A percentile compares a stretch with the other conserved stretches of the same genome.
phyloP scores from a whole-genome alignment of 1,140 invertebrate species.

The Grapholita molesta region DNA sequence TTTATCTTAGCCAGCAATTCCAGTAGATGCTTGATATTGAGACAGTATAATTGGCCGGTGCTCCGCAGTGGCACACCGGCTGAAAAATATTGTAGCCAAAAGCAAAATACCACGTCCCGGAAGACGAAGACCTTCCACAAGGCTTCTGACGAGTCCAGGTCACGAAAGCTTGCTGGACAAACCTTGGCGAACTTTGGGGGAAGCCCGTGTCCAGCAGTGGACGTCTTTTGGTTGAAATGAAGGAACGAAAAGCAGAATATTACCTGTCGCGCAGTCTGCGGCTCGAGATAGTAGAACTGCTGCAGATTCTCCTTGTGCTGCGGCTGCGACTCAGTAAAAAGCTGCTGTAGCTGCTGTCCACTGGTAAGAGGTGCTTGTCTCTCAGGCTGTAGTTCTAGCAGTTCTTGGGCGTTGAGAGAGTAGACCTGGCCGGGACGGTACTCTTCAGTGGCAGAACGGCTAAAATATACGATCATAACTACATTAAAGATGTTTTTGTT shows the following conservation, averaged over 20 bases:
- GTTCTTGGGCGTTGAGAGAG: slow-evolving; percentile 59
- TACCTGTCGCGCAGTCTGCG: slow-evolving; percentile 54
- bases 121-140: too few species aligned
- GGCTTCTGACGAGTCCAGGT: too few species aligned
- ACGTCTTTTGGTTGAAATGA: neutral
- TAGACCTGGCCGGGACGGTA: slow-evolving; percentile 66
- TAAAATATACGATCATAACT: slow-evolving; percentile 21
- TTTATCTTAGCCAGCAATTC: slow-evolving; percentile 67
- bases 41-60: too few species aligned
- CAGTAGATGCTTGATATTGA: slow-evolving; percentile 57
- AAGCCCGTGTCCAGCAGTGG: too few species aligned
- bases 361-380: slow-evolving; percentile 52
- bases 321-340: slow-evolving; percentile 48
- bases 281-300: slow-evolving; percentile 60
- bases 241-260: neutral
- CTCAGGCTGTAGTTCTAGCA: slow-evolving; percentile 64
- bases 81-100: too few species aligned
- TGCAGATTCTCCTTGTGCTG: slow-evolving; percentile 57
- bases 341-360: slow-evolving; percentile 53
- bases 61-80: too few species aligned
- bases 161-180: neutral
- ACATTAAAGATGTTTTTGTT: neutral
- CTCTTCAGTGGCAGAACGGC: slow-evolving; percentile 39
- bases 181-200: too few species aligned
- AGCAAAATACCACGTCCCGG: too few species aligned